Conservation (phyloP, 2,797 vertebrate species). For the Lates japonicus region DNA sequence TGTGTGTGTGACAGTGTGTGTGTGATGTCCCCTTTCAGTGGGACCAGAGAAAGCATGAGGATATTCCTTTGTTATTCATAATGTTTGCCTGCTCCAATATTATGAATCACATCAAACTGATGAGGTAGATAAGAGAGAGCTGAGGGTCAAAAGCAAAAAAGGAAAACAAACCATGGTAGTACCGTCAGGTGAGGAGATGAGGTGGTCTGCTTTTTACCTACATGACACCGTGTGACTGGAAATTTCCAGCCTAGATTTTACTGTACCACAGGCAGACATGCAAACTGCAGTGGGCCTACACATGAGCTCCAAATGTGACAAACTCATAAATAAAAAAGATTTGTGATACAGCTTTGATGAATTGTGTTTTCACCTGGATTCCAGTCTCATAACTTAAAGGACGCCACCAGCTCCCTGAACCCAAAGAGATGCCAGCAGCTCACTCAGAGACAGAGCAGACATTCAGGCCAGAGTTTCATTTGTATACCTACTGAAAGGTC, state of each 20-base stretch:
- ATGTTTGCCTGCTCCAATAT: neutral
- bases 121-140: neutral
- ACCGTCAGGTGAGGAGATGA: neutral
- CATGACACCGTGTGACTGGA: neutral
- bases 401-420: neutral
- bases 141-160: conserved; percentile 2
- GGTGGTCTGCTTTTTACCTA: neutral
- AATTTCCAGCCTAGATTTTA: conserved; percentile 21
- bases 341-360: neutral
- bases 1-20: neutral
- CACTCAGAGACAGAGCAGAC: conserved; percentile 49
- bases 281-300: neutral
- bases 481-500: conserved; percentile 54
- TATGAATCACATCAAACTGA: conserved; percentile 3
- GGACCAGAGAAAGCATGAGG: neutral
- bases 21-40: neutral
- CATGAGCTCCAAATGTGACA: neutral
- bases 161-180: neutral
- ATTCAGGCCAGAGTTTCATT: conserved; percentile 22
- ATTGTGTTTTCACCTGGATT: conserved; percentile 1
- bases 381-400: neutral
- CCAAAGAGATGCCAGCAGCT: neutral
- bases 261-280: neutral
- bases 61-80: neutral
- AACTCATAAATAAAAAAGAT: neutral